These are phyloP conservation scores for Cybosia mesomella DNA, from an alignment of 2,888 invertebrate genomes.

Conservation along the genomic window DNA sequence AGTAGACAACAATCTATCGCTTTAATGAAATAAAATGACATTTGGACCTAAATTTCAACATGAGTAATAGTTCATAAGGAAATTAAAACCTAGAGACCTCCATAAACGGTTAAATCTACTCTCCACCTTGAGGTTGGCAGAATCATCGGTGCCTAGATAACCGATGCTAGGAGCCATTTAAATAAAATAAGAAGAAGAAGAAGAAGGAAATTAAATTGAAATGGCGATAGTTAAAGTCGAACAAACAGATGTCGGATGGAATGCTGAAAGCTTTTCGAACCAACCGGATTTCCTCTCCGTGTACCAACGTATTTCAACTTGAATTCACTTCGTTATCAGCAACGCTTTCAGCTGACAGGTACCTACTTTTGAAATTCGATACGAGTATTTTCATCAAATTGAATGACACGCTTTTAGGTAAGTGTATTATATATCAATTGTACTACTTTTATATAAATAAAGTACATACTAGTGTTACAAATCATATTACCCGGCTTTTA, in stretches of 20 bases:
- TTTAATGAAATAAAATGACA: neutral
- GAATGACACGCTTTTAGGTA: slow-evolving; percentile 9
- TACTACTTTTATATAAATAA: neutral
- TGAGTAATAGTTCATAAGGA: too few species aligned
- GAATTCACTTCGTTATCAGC: slow-evolving; percentile 63
- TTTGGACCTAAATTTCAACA: slow-evolving; percentile 15
- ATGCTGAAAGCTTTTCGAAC: slow-evolving; percentile 58
- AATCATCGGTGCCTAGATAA: too few species aligned
- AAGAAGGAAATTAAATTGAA: slow-evolving; percentile 36
- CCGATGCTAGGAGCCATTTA: too few species aligned
- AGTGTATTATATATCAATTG: neutral
- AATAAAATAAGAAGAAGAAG: too few species aligned
- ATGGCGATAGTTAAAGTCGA: slow-evolving; percentile 47
- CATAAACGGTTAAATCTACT: too few species aligned
- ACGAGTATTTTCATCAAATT: slow-evolving; percentile 29
- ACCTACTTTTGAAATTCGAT: slow-evolving; percentile 28
- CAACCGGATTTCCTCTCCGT: slow-evolving; percentile 60
- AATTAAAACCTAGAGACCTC: too few species aligned
- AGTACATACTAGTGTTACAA: neutral
- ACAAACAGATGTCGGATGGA: slow-evolving; percentile 48
- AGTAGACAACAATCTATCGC: neutral
- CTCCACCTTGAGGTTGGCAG: too few species aligned
- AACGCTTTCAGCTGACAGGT: slow-evolving; percentile 31
- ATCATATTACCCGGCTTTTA: too few species aligned
- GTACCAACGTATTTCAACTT: slow-evolving; percentile 54